Conservation (phyloP, 2,113 vertebrate genomes). For the Scopus umbretta region DNA sequence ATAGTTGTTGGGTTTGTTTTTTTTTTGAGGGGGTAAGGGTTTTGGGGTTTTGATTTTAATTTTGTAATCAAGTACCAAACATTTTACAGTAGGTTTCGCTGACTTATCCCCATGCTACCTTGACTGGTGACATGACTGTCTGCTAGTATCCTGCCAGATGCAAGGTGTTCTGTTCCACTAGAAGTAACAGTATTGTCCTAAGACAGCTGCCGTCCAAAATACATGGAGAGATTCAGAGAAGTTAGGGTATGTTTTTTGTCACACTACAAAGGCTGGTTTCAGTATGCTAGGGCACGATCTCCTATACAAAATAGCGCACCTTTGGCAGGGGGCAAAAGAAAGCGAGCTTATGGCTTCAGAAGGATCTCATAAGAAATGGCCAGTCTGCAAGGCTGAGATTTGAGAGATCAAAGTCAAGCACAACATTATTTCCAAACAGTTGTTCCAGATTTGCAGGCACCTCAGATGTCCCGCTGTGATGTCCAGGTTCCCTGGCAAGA, state of each 20-base stretch:
- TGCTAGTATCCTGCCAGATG: neutral
- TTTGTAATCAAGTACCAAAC: neutral
- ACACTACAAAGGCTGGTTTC: neutral
- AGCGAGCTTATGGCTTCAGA: neutral
- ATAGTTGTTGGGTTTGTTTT: neutral
- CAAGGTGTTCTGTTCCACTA: neutral
- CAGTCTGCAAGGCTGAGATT: neutral
- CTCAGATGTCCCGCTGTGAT: neutral
- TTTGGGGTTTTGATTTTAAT: neutral
- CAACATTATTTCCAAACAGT: neutral
- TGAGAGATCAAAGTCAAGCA: constrained; percentile 3
- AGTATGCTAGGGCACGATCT: neutral
- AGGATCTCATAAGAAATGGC: neutral
- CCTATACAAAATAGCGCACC: neutral
- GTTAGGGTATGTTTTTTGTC: neutral
- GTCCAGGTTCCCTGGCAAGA: constrained; percentile 27
- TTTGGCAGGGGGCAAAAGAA: neutral
- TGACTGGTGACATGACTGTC: neutral
- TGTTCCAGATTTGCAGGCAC: constrained; percentile 2
- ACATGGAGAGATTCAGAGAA: neutral
- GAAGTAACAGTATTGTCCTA: neutral
- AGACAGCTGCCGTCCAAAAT: neutral
- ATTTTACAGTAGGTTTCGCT: neutral
- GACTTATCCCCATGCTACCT: neutral
- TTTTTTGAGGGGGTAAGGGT: neutral